phyloP scores from a whole-genome alignment of 2,797 vertebrate species.

The Manis javanica region DNA sequence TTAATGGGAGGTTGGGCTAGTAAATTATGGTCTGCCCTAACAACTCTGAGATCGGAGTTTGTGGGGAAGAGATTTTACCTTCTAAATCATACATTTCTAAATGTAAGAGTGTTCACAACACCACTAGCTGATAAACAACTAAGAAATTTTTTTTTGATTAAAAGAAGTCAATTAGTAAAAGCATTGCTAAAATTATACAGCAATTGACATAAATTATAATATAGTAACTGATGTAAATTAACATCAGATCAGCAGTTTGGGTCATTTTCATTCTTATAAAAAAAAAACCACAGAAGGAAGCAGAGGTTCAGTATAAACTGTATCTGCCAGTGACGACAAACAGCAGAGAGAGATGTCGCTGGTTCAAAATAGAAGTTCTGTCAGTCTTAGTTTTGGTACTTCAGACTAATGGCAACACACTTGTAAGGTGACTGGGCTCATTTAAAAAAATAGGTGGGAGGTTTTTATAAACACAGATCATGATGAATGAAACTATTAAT shows the following conservation, averaged over 20 bases:
- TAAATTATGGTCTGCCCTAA: background rate
- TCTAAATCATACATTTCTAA: background rate
- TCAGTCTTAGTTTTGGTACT: background rate
- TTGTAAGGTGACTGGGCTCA: background rate
- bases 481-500: background rate
- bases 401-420: too few species aligned
- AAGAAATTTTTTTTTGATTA: background rate
- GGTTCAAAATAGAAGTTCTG: rapidly evolving
- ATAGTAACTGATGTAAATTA: background rate
- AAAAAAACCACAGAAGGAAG: background rate
- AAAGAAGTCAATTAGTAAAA: background rate
- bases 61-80: background rate
- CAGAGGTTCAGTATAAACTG: rapidly evolving
- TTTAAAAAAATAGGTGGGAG: background rate
- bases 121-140: background rate
- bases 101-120: background rate
- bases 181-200: background rate
- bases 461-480: background rate
- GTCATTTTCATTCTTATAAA: background rate
- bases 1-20: too few species aligned
- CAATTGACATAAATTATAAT: background rate
- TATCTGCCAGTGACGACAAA: background rate
- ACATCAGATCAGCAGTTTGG: background rate
- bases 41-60: background rate
- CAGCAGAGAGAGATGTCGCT: background rate